Evolutionary conservation across 1,140 invertebrate species (phyloP), one percentile per base, ranked within the genome.

Genomic region (Helicoverpa zea): DNA sequence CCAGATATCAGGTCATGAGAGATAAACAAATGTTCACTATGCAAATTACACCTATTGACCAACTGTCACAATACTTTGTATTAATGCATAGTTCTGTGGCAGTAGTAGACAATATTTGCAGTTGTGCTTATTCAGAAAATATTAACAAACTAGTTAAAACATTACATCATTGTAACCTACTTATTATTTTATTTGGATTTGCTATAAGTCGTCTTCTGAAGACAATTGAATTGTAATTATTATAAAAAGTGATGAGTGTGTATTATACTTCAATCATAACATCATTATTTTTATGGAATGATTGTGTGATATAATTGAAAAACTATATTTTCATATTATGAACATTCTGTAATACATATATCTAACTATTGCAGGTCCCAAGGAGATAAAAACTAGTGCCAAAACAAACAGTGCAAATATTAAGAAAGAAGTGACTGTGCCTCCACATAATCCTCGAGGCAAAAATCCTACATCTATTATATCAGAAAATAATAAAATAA

Each of bases 331-430:
- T 35, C 30, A 23, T 64, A 0, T 23, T 23, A 64, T 18, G 30
- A 47, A 56, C 43, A 2, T 56, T 43, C 49, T 73, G 12, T 73
- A 54, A 70, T 5, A 52, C 3, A 12, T 52, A 23, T 49, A n/a
- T 68, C 2, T 68, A 13, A 23, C 49, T 49, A 66, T 79, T 89
- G 30, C 61, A 90, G 90, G 84, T 81, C 54, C 83, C 30, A 86
- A 79, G 47, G 88, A 87, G 64, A 54, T 56, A 30, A 91, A 90
- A 81, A 49, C 73, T 58, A 87, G 74, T 84, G 79, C 79, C 47
- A 91, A 90, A 88, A 82, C 47, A 16, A 90, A 80, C 74, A 85
- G 82, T 81, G 49, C 81, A 23, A 74, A 59, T 68, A 85, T 79
- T 77, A 89, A 82, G 81, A 91, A 87, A 74, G 87, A 88, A 68